Evolutionary conservation across 2,888 invertebrate genomes (phyloP).

Genomic region (Habroteleia sp.): DNA sequence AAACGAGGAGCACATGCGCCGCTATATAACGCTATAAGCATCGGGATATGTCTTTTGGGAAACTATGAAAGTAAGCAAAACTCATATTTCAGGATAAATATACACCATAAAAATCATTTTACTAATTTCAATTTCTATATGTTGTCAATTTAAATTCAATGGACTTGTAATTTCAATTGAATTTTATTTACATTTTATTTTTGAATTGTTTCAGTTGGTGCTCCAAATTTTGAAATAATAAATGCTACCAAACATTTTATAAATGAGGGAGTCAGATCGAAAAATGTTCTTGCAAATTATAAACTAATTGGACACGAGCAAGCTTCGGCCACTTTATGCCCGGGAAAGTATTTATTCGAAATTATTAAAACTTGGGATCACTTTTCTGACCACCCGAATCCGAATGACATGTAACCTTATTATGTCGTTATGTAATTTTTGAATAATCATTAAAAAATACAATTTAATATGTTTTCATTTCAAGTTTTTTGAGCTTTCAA

Average conservation of each 20-base stretch:
- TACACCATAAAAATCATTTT: too few relatives aligned
- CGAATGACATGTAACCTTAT: too few relatives aligned
- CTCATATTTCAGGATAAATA: too few relatives aligned
- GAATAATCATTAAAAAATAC: too few relatives aligned
- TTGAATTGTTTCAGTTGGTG: too few relatives aligned
- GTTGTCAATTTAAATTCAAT: too few relatives aligned
- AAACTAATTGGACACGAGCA: constrained; percentile 85
- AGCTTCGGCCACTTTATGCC: constrained; percentile 69
- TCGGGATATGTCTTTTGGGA: constrained; percentile 87
- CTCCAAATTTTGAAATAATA: constrained; percentile 73
- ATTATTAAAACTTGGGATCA: constrained; percentile 72
- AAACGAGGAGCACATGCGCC: constrained; percentile 72
- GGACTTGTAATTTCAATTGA: too few relatives aligned
- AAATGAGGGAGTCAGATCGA: not conserved
- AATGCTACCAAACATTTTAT: not conserved
- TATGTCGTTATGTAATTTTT: too few relatives aligned
- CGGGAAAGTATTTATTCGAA: constrained; percentile 71
- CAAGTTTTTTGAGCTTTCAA: too few relatives aligned
- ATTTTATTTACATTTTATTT: too few relatives aligned
- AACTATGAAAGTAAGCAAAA: constrained; percentile 83
- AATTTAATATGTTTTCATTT: too few relatives aligned
- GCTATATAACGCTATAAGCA: constrained; percentile 85
- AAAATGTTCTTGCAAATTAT: constrained; percentile 83
- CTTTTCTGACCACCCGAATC: constrained; percentile 47
- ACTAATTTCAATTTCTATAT: too few relatives aligned